Evolutionary conservation across 2,113 vertebrate genomes (phyloP).

Genomic region (Saiga tatarica): DNA sequence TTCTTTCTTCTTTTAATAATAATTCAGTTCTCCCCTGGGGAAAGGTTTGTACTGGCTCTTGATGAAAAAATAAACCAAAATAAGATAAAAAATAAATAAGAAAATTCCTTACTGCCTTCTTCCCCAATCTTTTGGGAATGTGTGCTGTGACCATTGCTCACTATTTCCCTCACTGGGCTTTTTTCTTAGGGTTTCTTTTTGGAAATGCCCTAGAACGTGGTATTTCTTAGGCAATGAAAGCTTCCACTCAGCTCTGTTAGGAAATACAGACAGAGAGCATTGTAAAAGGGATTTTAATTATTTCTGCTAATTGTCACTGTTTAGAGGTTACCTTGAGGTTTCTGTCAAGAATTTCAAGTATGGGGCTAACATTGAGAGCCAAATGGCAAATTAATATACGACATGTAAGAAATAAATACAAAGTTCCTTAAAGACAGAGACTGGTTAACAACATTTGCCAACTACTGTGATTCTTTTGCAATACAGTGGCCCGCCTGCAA

Average conservation of each 20-base stretch:
- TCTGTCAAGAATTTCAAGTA: background rate
- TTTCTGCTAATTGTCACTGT: background rate
- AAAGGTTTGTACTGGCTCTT: background rate
- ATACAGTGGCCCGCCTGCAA: background rate
- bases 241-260: background rate
- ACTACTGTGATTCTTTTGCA: background rate
- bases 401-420: background rate
- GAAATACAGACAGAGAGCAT: background rate
- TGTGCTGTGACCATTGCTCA: background rate
- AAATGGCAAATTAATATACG: background rate
- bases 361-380: background rate
- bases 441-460: background rate
- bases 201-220: background rate
- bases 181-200: background rate
- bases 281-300: background rate
- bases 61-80: background rate
- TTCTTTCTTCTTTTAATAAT: constrained; percentile 2
- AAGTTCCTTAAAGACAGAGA: background rate
- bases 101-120: background rate
- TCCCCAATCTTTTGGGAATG: background rate
- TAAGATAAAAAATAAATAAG: background rate
- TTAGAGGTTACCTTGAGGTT: background rate
- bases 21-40: background rate
- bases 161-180: background rate
- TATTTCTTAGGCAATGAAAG: background rate